Conservation (phyloP, 2,888 invertebrate species). For the Hydropsyche betteni region DNA sequence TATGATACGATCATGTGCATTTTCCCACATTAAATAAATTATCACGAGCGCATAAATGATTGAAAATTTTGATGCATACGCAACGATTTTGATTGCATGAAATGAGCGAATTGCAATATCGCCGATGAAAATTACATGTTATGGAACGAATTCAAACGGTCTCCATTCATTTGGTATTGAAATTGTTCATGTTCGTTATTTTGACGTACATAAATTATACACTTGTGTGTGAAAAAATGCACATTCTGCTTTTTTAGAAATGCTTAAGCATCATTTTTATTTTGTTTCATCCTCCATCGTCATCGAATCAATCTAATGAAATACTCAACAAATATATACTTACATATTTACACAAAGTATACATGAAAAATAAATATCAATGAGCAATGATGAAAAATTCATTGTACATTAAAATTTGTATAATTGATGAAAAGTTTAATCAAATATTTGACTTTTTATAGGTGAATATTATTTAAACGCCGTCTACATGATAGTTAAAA, state of each 20-base stretch:
- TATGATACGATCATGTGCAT: too few species aligned
- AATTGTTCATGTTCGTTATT: too few species aligned
- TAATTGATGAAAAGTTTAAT: not conserved
- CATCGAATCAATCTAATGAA: slow-evolving; percentile 22
- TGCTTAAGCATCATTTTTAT: slow-evolving; percentile 16
- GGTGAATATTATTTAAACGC: not conserved
- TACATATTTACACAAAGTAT: not conserved
- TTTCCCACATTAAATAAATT: too few species aligned
- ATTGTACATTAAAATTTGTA: not conserved
- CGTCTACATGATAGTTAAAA: not conserved
- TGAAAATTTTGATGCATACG: too few species aligned
- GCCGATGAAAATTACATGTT: too few species aligned
- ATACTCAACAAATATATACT: slow-evolving; percentile 27
- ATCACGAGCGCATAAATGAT: too few species aligned
- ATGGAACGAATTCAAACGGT: too few species aligned
- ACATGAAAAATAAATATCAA: not conserved
- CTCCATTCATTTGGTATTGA: too few species aligned
- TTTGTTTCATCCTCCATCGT: slow-evolving; percentile 1
- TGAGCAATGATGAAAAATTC: not conserved
- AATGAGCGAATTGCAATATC: too few species aligned
- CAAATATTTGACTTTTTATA: not conserved
- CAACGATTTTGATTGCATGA: too few species aligned
- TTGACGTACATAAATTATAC: not conserved
- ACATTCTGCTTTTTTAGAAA: slow-evolving; percentile 3
- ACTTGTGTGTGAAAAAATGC: slow-evolving; percentile 1